Conservation (phyloP, 2,888 invertebrate genomes). For the Phengaris arion region DNA sequence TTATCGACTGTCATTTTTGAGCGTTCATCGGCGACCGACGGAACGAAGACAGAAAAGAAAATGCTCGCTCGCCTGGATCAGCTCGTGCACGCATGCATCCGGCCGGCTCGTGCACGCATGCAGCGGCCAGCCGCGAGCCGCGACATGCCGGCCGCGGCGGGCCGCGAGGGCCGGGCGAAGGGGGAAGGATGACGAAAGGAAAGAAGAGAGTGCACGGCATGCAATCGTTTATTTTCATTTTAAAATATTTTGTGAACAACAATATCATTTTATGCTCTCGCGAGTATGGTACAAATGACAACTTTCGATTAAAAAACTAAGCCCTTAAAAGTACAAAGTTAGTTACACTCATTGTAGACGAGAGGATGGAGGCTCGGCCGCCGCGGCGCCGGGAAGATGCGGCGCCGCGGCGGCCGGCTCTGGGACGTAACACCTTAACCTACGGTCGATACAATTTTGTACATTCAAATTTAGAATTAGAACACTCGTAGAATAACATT, state of each 20-base stretch:
- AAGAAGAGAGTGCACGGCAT: constrained; percentile 68
- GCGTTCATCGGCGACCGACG: background rate
- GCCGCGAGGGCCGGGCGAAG: constrained; percentile 28
- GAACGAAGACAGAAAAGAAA: background rate
- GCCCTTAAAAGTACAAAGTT: constrained; percentile 49
- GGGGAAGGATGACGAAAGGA: constrained; percentile 43
- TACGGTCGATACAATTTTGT: constrained; percentile 45
- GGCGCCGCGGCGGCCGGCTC: constrained; percentile 7
- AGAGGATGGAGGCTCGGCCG: constrained; percentile 32
- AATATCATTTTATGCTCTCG: constrained; percentile 62
- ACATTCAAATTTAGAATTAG: constrained; percentile 41
- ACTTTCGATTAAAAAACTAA: constrained; percentile 74
- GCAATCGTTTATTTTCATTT: constrained; percentile 72
- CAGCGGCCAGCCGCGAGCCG: background rate
- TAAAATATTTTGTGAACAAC: constrained; percentile 77
- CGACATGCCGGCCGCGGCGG: background rate
- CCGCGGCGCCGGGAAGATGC: background rate
- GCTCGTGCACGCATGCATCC: background rate
- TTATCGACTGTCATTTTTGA: background rate
- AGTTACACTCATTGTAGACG: constrained; percentile 38
- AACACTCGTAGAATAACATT: constrained; percentile 32
- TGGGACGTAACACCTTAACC: constrained; percentile 35
- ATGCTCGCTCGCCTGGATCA: background rate
- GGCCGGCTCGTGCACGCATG: constrained; percentile 9
- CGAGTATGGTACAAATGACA: constrained; percentile 75